Percentiles rank a stretch among this genome's conserved stretches.
These are phyloP conservation scores for Nipponacmea schrenckii DNA, from an alignment of 2,888 invertebrate species.

Conservation along the genomic window DNA sequence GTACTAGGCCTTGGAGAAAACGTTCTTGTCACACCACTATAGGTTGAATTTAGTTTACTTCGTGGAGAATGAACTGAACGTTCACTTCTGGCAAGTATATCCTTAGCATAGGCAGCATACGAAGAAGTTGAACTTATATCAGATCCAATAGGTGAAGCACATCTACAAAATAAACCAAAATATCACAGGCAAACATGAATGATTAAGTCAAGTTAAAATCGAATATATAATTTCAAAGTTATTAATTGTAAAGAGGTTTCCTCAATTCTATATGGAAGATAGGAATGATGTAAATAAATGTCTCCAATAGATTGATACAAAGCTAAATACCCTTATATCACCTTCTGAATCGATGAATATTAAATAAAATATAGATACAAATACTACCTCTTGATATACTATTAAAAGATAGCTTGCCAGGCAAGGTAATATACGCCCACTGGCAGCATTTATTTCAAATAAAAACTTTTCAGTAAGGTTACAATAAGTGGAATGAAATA, in stretches of 20 bases:
- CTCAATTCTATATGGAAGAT: too few relatives aligned
- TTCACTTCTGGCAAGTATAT: slow-evolving; percentile 43
- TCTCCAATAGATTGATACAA: too few relatives aligned
- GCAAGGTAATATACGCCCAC: too few relatives aligned
- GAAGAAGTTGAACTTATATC: slow-evolving; percentile 32
- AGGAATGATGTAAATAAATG: too few relatives aligned
- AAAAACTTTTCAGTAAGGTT: too few relatives aligned
- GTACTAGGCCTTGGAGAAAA: background rate
- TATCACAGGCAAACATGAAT: slow-evolving; percentile 15
- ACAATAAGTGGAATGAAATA: too few relatives aligned
- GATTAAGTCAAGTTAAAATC: background rate
- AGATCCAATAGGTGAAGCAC: slow-evolving; percentile 31
- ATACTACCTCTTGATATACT: too few relatives aligned
- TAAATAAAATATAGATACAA: too few relatives aligned
- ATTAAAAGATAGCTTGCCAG: too few relatives aligned
- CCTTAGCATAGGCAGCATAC: slow-evolving; percentile 49
- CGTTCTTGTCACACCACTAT: background rate
- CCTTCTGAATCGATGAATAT: too few relatives aligned
- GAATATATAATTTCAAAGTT: slow-evolving; percentile 15
- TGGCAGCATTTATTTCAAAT: too few relatives aligned
- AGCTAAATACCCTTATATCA: too few relatives aligned
- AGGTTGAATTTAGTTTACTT: slow-evolving; percentile 12
- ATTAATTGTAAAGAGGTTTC: background rate
- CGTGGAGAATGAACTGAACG: slow-evolving; percentile 24
- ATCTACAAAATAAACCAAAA: slow-evolving; percentile 11